phyloP scores from a whole-genome alignment of 1,140 invertebrate species.

The Sweltsa coloradensis region DNA sequence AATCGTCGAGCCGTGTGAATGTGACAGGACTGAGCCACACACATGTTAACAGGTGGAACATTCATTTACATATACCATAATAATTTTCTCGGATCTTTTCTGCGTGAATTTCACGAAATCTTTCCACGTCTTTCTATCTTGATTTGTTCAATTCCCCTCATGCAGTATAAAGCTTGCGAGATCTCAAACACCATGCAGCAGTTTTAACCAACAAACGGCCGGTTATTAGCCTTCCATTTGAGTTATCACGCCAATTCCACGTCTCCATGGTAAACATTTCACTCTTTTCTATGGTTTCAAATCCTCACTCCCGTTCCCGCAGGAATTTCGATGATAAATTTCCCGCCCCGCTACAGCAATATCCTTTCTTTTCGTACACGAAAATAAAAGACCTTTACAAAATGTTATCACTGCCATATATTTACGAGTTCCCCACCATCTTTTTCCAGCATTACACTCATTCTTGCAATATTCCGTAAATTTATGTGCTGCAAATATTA shows the following conservation, averaged over 20 bases:
- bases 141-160: no score
- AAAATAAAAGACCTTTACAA: constrained; percentile 24
- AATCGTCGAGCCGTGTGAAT: no score
- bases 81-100: no score
- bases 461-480: constrained; percentile 21
- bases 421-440: constrained; percentile 21
- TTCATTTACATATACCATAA: no score
- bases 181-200: no score
- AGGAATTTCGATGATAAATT: constrained; percentile 22
- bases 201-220: no score
- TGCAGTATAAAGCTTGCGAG: no score
- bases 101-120: no score
- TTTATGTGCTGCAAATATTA: constrained; percentile 23
- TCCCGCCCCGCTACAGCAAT: constrained; percentile 16
- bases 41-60: no score
- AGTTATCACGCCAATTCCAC: constrained; percentile 8
- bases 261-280: not conserved
- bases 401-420: constrained; percentile 26
- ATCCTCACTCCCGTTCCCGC: constrained; percentile 9
- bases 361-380: constrained; percentile 21
- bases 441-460: constrained; percentile 19
- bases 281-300: constrained; percentile 2
- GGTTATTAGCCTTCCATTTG: no score
- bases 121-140: no score
- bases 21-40: no score